Base-by-base conservation (phyloP, 2,888 invertebrate genomes). In the Gymnosoma rotundatum region DNA sequence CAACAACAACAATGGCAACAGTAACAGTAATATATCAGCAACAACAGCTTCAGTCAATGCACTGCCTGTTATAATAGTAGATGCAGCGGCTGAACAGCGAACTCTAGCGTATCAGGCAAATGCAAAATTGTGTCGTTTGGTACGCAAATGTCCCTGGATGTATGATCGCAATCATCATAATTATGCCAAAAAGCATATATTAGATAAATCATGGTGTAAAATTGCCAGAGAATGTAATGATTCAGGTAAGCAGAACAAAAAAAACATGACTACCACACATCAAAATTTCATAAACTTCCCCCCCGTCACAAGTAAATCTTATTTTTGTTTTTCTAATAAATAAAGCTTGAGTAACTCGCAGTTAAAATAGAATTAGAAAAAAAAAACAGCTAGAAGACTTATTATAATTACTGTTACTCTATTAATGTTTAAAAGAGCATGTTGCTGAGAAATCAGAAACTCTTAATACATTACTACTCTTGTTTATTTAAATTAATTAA, bases 141-240 rank as follows among this genome's bases (percentile, higher is more conserved):
- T 89, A 20, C 86, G 86, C 45, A 85, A 86, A 54, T 87, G 87
- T 63, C 88, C 88, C 9, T 89, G 88, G 80, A 87, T 89, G 86
- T 89, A 88, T 67, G 88, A 88, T 85, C 87, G 88, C 8, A 86
- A 87, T 70, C 87, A 87, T 52, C 73, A 86, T 21, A 87, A 88
- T 79, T 88, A 88, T 73, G 86, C 82, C 16, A 88, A 86, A 83
- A 88, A 88, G 16, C 88, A 88, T 38, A 85, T 87, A 50, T 75
- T 88, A 60, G 89, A 89, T 50, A 87, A 87, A 38, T 87, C 88
- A 14, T 89, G 89, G 89, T 82, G 80, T 70, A 86, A 87, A 74
- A 88, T 89, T 16, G 87, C 89, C 45, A 86, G 78, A 61, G 88
- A 89, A 36, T 86, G 88, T 63, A 86, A 87, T 60, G 89, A 89